Base-by-base conservation (phyloP, 2,113 vertebrate genomes). In the Gracilinanus agilis region DNA sequence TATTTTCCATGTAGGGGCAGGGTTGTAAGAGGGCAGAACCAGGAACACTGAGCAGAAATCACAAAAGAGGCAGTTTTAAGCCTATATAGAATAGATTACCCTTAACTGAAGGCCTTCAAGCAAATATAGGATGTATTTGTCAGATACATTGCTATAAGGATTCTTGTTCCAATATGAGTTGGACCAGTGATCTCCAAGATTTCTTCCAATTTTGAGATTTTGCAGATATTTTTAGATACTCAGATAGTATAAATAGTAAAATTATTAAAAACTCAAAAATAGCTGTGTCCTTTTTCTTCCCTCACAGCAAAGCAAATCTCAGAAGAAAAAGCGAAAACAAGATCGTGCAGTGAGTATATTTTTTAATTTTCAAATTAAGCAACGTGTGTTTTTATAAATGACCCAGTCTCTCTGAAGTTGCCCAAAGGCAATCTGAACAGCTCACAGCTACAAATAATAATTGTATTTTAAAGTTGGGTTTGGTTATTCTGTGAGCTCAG, bases 241-340 rank as follows among this genome's bases (percentile, higher is more conserved):
- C 3, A 7, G 21, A 34, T 83, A 40, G 16, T n/a, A 19, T 83
- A 83, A 83, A 83, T 83, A 83, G n/a, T 23, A 23, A 83, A 40
- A 83, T 40, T 40, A 83, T 83, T 83, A n/a, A 7, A 40, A 40
- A 40, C 67, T 83, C 34, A 83, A 40, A 11, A 58, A 0, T 24
- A 1, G 13, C 24, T 75, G 29, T 29, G 93, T 95, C 49, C 90
- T 29, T 91, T 97, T 55, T 97, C 8, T 95, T 19, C 93, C 44
- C 58, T 40, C 98, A 92, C 98, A 99, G 99, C 99, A 99, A 56
- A 98, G 98, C 92, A 99, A 99, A 98, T 97, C 99, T 9, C 98
- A 99, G 93, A 99, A 99, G 98, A 99, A 99, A 98, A 99, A 99
- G 94, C 98, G 99, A 94, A 99, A 99, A 95, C 99, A 99, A 92